Evolutionary conservation across 2,113 vertebrate genomes (phyloP), one percentile per base, ranked within the genome.

Genomic region (Tapirus terrestris): DNA sequence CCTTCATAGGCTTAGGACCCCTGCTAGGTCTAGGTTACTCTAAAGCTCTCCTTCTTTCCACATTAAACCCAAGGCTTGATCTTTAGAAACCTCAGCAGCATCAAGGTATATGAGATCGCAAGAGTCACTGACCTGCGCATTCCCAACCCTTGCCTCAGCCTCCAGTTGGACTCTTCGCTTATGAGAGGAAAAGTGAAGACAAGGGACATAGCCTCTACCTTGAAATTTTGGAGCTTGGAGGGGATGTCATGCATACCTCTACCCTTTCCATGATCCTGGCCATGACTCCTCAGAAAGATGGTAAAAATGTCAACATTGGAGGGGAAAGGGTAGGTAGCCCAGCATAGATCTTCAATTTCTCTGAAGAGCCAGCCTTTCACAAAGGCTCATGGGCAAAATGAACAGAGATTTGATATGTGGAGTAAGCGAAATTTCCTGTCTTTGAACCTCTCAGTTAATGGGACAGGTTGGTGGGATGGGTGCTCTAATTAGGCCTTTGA

Each of bases 41-140:
- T 36, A 67, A 56, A 39, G 58, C 51, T 72, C 36, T 21, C n/a
- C 60, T 86, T 88, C 60, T 80, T 82, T 84, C 36, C 53, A 75
- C 23, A 13, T 8, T 27, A 60, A 73, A 82, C 84, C 81, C 45
- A 63, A 90, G 45, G 18, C 80, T 89, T 67, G 33, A 23, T 80
- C 53, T 39, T 86, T 63, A 39, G 79, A 95, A 53, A 77, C 53
- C 16, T 76, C 83, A 90, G 94, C 68, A 73, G 51, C 93, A 76
- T 39, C 58, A 51, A 53, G 83, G 61, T 6, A 4, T 5, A 6
- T 25, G 56, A 79, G 29, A 11, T 48, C 12, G 79, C 14, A 87
- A 18, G 48, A 88, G 31, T 80, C 51, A 20, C 39, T 80, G 56
- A 45, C 39, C 18, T 25, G 4, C 17, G n/a, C 12, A 48, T 23